Evolutionary conservation across 2,797 vertebrate species (phyloP), one percentile per base, ranked within the genome.

Genomic region (Syndactyla subalaris): DNA sequence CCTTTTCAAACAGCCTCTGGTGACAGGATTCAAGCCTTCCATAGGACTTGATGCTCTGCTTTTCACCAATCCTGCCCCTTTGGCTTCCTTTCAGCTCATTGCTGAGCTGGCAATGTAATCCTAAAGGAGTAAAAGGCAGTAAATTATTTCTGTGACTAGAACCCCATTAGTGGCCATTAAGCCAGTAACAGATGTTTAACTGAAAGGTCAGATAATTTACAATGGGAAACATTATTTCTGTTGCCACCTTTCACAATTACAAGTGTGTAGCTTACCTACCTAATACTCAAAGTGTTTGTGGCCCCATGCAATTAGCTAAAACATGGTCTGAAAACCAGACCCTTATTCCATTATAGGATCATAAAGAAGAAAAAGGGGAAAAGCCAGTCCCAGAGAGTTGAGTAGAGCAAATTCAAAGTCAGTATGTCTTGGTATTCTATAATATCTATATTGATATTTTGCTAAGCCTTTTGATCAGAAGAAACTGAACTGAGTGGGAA

Each of bases 191-290:
- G 89, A 79, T 52, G 73, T 85, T 85, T 70, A 70, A 73, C 58
- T 43, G 39, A 88, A 72, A 86, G 48, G 66, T 48, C 62, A 67
- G 43, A 57, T 88, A 75, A 91, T 96, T 96, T 95, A 96, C 89
- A 76, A 23, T 3, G 55, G 75, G 88, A 67, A 88, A 54, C 43
- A 17, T 80, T 48, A 45, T 89, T 93, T 68, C 58, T 41, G 38
- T 83, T 92, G 32, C 58, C 32, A 36, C 87, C n/a, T 83, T 72
- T 65, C 68, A 85, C 66, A 48, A 24, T 88, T 85, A 41, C 23
- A 76, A 67, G 34, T 27, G 5, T 19, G n/a, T 63, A 3, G 32
- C 32, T 81, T 51, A 26, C n/a, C 32, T 62, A 12, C 43, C 22
- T 34, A 83, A n/a, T 45, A 32, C 12, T 30, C 46, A 0, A 5